These are phyloP conservation scores for Villa cingulata DNA, from an alignment of 2,888 invertebrate species.

Conservation along the genomic window DNA sequence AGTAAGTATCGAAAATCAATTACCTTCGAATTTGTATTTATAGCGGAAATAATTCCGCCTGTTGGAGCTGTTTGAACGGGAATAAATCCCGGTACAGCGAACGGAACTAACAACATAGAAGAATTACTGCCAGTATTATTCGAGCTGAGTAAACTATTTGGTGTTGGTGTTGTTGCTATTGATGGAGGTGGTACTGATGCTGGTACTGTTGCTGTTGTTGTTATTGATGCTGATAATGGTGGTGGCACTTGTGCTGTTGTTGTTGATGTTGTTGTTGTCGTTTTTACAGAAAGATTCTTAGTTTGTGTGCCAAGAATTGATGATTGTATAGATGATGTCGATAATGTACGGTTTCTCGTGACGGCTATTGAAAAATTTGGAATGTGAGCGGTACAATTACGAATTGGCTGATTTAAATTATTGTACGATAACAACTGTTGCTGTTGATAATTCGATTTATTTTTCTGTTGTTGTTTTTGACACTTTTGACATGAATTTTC, in stretches of 20 bases:
- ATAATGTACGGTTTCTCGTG: conserved; percentile 1
- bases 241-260: conserved; percentile 2
- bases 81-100: conserved; percentile 23
- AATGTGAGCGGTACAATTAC: not conserved
- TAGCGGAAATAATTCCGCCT: conserved; percentile 12
- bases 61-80: conserved; percentile 15
- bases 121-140: conserved; percentile 16
- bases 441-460: not conserved
- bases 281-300: not conserved
- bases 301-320: conserved; percentile 3
- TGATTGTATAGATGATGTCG: conserved; percentile 10
- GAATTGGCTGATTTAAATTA: not conserved
- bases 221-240: conserved; percentile 6
- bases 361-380: not conserved
- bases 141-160: not conserved
- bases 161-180: conserved; percentile 3
- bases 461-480: conserved; percentile 5
- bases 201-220: not conserved
- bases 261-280: conserved; percentile 1
- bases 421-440: not conserved
- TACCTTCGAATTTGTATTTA: conserved; percentile 26
- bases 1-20: conserved; percentile 15
- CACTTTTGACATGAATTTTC: conserved; percentile 9
- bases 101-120: conserved; percentile 26
- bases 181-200: too few relatives aligned